These are phyloP conservation scores for Ophioninae sp. DNA, from an alignment of 2,888 invertebrate species.

Conservation along the genomic window DNA sequence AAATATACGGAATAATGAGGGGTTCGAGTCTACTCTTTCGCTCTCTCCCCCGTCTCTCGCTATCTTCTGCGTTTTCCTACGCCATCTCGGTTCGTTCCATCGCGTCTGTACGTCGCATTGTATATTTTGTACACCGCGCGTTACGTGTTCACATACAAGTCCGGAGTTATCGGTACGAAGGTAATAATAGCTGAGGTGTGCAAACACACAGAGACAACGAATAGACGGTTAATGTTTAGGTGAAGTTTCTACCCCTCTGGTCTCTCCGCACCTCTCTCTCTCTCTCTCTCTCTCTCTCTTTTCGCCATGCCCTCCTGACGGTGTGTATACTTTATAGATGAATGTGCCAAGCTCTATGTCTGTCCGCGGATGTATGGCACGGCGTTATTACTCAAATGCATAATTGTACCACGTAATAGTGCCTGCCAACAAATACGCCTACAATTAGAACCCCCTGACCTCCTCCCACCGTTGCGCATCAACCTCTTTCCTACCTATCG, in stretches of 20 bases:
- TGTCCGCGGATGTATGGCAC: constrained; percentile 55
- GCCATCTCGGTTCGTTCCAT: constrained; percentile 35
- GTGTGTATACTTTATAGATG: constrained; percentile 25
- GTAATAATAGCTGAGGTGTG: constrained; percentile 63
- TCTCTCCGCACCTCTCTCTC: constrained; percentile 10
- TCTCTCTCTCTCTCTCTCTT: constrained; percentile 10
- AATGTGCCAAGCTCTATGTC: constrained; percentile 7
- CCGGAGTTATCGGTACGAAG: constrained; percentile 53
- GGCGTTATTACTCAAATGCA: constrained; percentile 71
- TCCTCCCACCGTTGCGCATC: constrained; percentile 33
- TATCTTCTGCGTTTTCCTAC: not conserved
- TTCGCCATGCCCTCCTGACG: not conserved
- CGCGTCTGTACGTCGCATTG: constrained; percentile 49
- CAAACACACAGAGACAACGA: constrained; percentile 59
- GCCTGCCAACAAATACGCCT: constrained; percentile 72
- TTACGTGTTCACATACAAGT: constrained; percentile 26
- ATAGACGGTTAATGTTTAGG: constrained; percentile 59
- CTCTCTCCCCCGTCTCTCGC: constrained; percentile 55
- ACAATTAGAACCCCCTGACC: constrained; percentile 68
- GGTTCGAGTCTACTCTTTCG: constrained; percentile 70
- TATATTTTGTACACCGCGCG: constrained; percentile 32
- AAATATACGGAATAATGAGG: constrained; percentile 64
- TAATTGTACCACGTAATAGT: constrained; percentile 71
- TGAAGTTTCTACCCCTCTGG: constrained; percentile 31
- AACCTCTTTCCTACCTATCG: constrained; percentile 51